Evolutionary conservation across 1,140 invertebrate species (phyloP).

Genomic region (Uloborus diversus): DNA sequence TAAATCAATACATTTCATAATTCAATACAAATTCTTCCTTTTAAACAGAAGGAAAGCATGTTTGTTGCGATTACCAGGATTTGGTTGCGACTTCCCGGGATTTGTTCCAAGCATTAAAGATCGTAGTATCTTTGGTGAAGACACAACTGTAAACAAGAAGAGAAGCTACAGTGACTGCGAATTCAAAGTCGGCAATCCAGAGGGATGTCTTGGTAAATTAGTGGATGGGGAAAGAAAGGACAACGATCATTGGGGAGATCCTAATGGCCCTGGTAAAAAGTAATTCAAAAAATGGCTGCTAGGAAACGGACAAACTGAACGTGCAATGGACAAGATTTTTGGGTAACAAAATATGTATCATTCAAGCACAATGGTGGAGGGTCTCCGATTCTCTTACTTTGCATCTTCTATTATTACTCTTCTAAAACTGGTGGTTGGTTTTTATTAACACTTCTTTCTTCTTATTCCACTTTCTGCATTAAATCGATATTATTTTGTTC

Average conservation of each 20-base stretch:
- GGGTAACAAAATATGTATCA: no score
- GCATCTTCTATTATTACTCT: no score
- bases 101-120: conserved; percentile 63
- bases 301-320: not conserved
- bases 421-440: no score
- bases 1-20: no score
- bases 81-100: conserved; percentile 65
- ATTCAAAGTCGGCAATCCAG: conserved; percentile 45
- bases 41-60: no score
- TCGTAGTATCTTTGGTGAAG: conserved; percentile 62
- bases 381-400: no score
- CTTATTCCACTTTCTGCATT: no score
- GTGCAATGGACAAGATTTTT: not conserved
- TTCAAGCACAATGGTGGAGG: no score
- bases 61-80: conserved; percentile 21
- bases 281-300: not conserved
- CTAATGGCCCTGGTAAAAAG: conserved; percentile 38
- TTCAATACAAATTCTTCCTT: no score
- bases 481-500: no score
- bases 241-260: conserved; percentile 25
- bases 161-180: conserved; percentile 15
- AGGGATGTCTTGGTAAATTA: conserved; percentile 36
- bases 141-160: conserved; percentile 62
- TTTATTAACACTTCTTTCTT: no score
- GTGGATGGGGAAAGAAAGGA: conserved; percentile 47